A percentile compares a stretch with the other conserved stretches of the same genome.
Conservation (phyloP, 2,797 vertebrate species). For the Amblyopsis hoosieri region DNA sequence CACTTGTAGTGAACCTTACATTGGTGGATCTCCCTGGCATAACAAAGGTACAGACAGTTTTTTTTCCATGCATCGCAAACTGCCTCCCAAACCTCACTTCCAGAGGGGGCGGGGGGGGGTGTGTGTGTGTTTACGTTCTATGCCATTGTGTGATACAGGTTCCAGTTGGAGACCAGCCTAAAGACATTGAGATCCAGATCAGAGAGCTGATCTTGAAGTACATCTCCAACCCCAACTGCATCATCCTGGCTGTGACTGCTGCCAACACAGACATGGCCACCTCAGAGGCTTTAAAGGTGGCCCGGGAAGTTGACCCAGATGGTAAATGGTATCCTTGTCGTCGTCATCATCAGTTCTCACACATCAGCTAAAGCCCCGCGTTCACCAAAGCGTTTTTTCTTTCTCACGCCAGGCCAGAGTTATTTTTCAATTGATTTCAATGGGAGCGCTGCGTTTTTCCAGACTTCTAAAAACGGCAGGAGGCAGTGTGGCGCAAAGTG, state of each 20-base stretch:
- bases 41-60: constrained; percentile 85
- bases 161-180: constrained; percentile 95
- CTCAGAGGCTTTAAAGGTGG: constrained; percentile 96
- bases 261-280: constrained; percentile 99
- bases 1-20: constrained; percentile 94
- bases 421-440: too few relatives aligned
- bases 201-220: constrained; percentile 92
- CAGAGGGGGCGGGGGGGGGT: too few relatives aligned
- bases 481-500: too few relatives aligned
- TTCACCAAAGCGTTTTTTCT: not conserved
- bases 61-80: too few relatives aligned
- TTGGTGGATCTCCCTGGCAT: constrained; percentile 97
- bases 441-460: too few relatives aligned
- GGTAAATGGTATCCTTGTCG: constrained; percentile 71
- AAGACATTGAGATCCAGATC: constrained; percentile 98
- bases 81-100: too few relatives aligned
- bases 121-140: not conserved
- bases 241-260: constrained; percentile 96
- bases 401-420: too few relatives aligned
- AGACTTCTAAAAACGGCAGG: too few relatives aligned
- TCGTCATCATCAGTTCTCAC: not conserved
- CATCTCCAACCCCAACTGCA: constrained; percentile 97
- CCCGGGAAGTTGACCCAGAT: constrained; percentile 93
- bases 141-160: constrained; percentile 72
- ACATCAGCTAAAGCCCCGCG: too few relatives aligned